Evolutionary conservation across 2,888 invertebrate species (phyloP).

Genomic region (Tachina fera): DNA sequence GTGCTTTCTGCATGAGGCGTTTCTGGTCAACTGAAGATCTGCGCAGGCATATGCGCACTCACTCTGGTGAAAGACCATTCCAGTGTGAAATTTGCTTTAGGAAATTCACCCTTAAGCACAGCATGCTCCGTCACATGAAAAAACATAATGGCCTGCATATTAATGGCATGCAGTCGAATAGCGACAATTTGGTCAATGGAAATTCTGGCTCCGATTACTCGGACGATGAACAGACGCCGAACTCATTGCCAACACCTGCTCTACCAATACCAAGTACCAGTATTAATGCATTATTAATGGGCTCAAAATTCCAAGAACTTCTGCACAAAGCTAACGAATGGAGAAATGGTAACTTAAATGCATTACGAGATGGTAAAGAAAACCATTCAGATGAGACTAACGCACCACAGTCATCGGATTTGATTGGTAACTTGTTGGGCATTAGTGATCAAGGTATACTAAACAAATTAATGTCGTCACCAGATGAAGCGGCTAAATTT

Average conservation of each 20-base stretch:
- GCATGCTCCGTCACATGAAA: constrained; percentile 96
- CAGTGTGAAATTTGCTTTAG: constrained; percentile 94
- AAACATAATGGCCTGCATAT: constrained; percentile 89
- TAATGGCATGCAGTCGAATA: constrained; percentile 73
- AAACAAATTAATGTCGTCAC: constrained; percentile 91
- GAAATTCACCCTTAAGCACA: constrained; percentile 95
- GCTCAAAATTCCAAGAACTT: constrained; percentile 80
- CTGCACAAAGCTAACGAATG: constrained; percentile 80
- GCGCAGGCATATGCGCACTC: constrained; percentile 96
- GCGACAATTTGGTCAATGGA: constrained; percentile 72
- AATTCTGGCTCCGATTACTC: constrained; percentile 82
- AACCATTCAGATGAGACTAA: constrained; percentile 77
- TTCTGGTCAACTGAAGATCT: constrained; percentile 98
- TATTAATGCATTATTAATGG: constrained; percentile 72
- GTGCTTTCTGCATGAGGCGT: constrained; percentile 95
- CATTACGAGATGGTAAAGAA: constrained; percentile 79
- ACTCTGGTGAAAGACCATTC: constrained; percentile 95
- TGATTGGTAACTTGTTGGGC: constrained; percentile 94
- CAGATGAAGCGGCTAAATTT: constrained; percentile 93
- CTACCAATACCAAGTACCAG: constrained; percentile 58
- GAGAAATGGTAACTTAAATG: constrained; percentile 76
- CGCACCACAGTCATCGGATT: constrained; percentile 83
- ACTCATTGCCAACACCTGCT: constrained; percentile 70
- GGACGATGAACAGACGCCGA: constrained; percentile 80
- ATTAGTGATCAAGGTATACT: constrained; percentile 93